These are phyloP conservation scores for Phalanger gymnotis DNA, from an alignment of 2,797 vertebrate species.

Conservation along the genomic window DNA sequence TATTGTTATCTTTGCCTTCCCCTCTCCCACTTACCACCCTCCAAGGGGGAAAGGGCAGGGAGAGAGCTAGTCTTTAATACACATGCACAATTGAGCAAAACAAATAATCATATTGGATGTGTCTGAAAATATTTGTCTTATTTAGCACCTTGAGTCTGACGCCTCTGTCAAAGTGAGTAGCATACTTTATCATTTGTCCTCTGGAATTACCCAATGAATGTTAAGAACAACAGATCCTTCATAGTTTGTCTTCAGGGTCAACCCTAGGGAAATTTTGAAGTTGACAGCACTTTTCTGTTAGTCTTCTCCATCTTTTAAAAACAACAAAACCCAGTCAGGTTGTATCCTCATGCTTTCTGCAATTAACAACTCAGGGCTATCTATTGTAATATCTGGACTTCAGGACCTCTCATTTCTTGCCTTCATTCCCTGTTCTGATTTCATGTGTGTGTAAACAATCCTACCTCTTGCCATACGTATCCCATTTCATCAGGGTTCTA, in stretches of 20 bases:
- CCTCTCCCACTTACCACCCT: not conserved
- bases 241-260: not conserved
- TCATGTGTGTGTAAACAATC: not conserved
- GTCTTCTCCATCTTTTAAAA: not conserved
- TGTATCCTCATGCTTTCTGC: not conserved
- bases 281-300: not conserved
- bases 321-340: not conserved
- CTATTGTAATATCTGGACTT: not conserved
- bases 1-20: not conserved
- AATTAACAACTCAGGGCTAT: not conserved
- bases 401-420: not conserved
- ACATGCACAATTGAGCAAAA: not conserved
- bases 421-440: not conserved
- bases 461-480: not conserved
- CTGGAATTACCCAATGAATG: not conserved
- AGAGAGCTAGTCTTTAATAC: not conserved
- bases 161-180: not conserved
- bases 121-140: not conserved
- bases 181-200: not conserved
- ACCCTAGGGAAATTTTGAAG: not conserved
- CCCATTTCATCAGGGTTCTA: not conserved
- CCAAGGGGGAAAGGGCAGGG: not conserved
- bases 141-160: not conserved
- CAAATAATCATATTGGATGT: not conserved
- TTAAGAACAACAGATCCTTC: not conserved